Evolutionary conservation across 2,888 invertebrate species (phyloP), one percentile per base, ranked within the genome.

Genomic region (Dioctria rufipes): DNA sequence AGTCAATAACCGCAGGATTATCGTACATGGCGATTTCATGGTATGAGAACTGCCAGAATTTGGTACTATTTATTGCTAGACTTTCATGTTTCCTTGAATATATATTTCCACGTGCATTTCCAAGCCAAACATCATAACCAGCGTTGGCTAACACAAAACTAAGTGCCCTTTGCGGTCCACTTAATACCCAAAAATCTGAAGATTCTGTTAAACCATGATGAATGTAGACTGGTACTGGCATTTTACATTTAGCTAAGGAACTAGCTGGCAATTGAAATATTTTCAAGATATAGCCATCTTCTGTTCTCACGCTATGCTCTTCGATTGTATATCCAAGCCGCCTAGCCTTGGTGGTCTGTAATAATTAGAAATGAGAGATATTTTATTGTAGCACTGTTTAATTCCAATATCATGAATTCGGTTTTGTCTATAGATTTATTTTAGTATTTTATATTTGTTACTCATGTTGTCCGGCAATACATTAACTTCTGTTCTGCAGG

Each of bases 241-340:
- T 81, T 39, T 78, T 81, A 54, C 85, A 82, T 65, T 83, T 83
- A 6, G 83, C 82, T 46, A 39, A 9, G 25, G 80, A 73, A 75
- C 91, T 91, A 84, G 91, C 90, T 0, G 95, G 95, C 85, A 97
- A 96, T 82, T 97, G 92, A 86, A 96, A 96, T 66, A 97, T 83
- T 3, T 93, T 93, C 69, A 97, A 90, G 66, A 96, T 90, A 87
- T 95, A 97, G 1, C 96, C 96, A 87, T 97, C 97, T 43, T 92
- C 91, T 0, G 97, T 97, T 73, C 91, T 88, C 0, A 95, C 91
- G 0, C 91, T 90, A 85, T 95, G 94, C 1, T 92, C 91, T 88
- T 96, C 95, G 0, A 93, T 91, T 0, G 91, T 90, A 86, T 95
- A 96, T 49, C 93, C 94, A 81, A 79, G 67, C 80, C 37, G 51